Evolutionary conservation across 2,888 invertebrate genomes (phyloP), one percentile per base, ranked within the genome.

Genomic region (Hydriomena furcata): DNA sequence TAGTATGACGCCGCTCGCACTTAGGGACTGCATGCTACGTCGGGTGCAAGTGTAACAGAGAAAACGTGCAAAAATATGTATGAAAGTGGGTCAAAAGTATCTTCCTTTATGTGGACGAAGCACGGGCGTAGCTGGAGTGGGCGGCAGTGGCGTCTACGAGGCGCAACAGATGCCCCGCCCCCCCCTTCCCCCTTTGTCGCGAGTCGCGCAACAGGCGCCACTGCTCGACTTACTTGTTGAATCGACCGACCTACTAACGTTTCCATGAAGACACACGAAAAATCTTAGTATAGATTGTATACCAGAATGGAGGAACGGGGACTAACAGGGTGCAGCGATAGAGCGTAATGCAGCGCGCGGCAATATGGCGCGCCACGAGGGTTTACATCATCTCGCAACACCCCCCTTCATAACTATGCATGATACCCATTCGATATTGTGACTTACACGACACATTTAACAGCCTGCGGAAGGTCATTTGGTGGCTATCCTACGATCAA

Each of bases 161-260:
- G 80, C 87, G 89, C 89, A 88, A 88, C 88, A 88, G 88, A 85
- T 83, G 69, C 76, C 75, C 79, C 81, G 71, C 72, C 80, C 76
- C 80, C 76, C 78, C 77, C 68, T 70, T 63, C 65, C 58, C 52
- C 47, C 40, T 17, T 28, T 25, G 48, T 31, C 47, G 37, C 28
- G 25, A 47, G 59, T 65, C 60, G 81, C 80, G 86, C 89, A 85
- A 89, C 87, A 84, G 85, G 84, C 83, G 76, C 81, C 76, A 78
- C 77, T 47, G 72, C 78, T 81, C 79, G 79, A 77, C 78, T 81
- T 83, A 86, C 88, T 89, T 90, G 89, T 90, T 90, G 89, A 89
- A 90, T 89, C 88, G 89, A 90, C 88, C 89, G 89, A 90, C 89
- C 89, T 89, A 89, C 79, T 86, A 88, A 90, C 82, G 83, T 76